These are phyloP conservation scores for Pilophorus perplexus DNA, from an alignment of 2,888 invertebrate species.

Conservation along the genomic window DNA sequence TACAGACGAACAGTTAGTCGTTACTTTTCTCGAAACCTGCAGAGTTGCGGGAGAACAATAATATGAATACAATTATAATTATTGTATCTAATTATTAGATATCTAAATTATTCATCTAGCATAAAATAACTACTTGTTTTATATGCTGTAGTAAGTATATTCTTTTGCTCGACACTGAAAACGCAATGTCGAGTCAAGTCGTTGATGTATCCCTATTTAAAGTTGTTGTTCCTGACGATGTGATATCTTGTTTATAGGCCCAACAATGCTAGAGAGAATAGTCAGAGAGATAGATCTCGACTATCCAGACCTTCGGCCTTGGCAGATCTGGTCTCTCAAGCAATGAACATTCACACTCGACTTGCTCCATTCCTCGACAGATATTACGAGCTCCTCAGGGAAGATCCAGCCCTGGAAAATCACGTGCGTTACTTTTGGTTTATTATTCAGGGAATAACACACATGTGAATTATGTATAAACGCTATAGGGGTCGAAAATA, in stretches of 20 bases:
- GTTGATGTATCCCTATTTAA: too few relatives aligned
- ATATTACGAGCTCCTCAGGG: slow-evolving; percentile 61
- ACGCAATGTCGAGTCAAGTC: too few relatives aligned
- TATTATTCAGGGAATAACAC: too few relatives aligned
- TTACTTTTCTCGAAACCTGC: too few relatives aligned
- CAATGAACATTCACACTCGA: slow-evolving; percentile 58
- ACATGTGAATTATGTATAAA: background rate
- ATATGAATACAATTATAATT: too few relatives aligned
- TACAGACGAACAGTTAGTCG: slow-evolving; percentile 31
- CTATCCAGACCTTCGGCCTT: slow-evolving; percentile 45
- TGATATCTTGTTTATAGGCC: slow-evolving; percentile 34
- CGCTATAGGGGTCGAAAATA: background rate
- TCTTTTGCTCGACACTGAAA: too few relatives aligned
- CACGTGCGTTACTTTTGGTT: slow-evolving; percentile 41
- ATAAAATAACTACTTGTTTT: too few relatives aligned
- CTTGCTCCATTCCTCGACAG: slow-evolving; percentile 66
- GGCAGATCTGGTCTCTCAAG: slow-evolving; percentile 55
- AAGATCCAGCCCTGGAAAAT: slow-evolving; percentile 59
- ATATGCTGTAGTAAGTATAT: too few relatives aligned
- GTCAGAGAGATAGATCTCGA: slow-evolving; percentile 21
- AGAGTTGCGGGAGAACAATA: too few relatives aligned
- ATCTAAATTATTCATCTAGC: too few relatives aligned
- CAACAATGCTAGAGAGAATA: slow-evolving; percentile 21
- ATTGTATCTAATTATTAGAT: too few relatives aligned
- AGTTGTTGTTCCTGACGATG: too few relatives aligned